Evolutionary conservation across 2,797 vertebrate genomes (phyloP).

Genomic region (Arctocebus calabarensis): DNA sequence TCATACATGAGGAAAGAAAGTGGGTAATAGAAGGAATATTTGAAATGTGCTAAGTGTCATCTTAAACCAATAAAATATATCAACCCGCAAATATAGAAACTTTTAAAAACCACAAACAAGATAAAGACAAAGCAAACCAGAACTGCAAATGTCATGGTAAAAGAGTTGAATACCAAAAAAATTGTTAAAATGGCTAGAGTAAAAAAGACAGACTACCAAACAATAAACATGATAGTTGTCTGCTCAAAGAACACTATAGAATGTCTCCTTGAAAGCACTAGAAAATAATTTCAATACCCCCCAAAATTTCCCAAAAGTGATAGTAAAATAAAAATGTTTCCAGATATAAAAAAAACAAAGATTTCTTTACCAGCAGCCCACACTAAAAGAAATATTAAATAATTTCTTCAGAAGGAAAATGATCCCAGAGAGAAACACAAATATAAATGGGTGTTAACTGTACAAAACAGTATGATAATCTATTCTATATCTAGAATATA

Average conservation of each 20-base stretch:
- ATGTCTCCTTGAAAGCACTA: neutral
- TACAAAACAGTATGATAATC: neutral
- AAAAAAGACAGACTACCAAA: neutral
- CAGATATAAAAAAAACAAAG: neutral
- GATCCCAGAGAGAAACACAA: neutral
- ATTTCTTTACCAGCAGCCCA: neutral
- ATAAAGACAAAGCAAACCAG: conserved; percentile 36
- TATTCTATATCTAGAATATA: neutral
- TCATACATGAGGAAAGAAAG: neutral
- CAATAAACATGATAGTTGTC: conserved; percentile 3
- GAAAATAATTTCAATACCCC: neutral
- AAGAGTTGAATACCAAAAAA: neutral
- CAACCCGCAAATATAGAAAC: conserved; percentile 15
- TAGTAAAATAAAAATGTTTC: conserved; percentile 22
- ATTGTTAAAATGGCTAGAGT: neutral
- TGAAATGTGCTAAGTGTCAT: neutral
- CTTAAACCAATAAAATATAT: conserved; percentile 16
- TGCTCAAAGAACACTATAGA: conserved; percentile 5
- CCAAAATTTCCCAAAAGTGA: conserved; percentile 22
- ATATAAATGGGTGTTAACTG: neutral
- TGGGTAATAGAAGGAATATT: neutral
- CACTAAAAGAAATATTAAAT: neutral
- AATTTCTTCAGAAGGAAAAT: conserved; percentile 6
- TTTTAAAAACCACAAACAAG: conserved; percentile 6
- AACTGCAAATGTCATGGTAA: neutral